Conservation (phyloP, 2,113 vertebrate genomes). For the Sapayoa aenigma region DNA sequence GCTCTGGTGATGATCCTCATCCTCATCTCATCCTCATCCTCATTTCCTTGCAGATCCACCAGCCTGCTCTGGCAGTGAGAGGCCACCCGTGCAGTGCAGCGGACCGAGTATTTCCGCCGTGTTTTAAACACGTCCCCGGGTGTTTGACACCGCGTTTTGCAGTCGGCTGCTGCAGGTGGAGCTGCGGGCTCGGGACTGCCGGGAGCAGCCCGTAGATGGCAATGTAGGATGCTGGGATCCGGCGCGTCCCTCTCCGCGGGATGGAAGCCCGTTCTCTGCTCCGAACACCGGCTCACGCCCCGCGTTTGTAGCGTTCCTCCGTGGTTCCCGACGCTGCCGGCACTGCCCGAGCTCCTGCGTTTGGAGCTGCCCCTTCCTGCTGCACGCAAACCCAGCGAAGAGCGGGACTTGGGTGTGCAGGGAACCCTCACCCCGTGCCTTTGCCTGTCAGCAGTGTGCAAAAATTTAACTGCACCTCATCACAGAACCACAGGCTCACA, state of each 20-base stretch:
- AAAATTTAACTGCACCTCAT: neutral
- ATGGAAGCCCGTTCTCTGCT: rapidly evolving
- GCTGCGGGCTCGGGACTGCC: neutral
- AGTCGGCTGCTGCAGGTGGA: rapidly evolving
- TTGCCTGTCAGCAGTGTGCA: neutral
- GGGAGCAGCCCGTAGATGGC: constrained; percentile 45
- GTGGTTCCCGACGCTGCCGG: rapidly evolving
- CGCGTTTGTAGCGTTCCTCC: rapidly evolving
- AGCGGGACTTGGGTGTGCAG: neutral
- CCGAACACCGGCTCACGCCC: rapidly evolving
- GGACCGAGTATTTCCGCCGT: neutral
- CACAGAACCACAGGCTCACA: neutral
- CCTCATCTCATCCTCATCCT: neutral
- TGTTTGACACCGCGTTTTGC: rapidly evolving
- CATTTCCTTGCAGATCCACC: neutral
- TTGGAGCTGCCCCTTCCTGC: no score
- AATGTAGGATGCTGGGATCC: neutral
- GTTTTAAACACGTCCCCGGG: rapidly evolving
- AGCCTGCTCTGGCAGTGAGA: neutral
- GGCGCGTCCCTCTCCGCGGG: rapidly evolving
- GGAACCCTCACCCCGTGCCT: neutral
- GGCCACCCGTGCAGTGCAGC: rapidly evolving
- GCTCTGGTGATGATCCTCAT: neutral
- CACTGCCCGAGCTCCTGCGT: neutral
- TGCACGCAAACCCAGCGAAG: no score